Conservation (phyloP, 1,140 invertebrate species). For the Rhopalosiphum padi region DNA sequence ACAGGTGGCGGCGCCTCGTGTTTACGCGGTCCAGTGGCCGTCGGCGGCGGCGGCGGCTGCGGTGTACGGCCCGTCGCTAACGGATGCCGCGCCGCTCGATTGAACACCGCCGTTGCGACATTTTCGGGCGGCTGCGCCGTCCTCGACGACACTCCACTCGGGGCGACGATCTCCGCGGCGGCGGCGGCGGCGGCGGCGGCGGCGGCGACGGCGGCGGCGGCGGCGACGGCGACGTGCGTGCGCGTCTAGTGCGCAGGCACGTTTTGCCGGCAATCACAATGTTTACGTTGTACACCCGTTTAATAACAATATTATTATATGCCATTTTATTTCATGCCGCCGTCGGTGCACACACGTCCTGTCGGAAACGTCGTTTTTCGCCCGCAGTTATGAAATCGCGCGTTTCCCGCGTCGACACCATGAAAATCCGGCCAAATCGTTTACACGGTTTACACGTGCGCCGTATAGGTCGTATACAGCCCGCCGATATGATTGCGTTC, state of each 20-base stretch:
- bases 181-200: too few relatives aligned
- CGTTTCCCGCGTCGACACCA: not conserved
- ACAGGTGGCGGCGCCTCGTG: not conserved
- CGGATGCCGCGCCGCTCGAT: not conserved
- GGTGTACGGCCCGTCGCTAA: not conserved
- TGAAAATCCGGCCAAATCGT: not conserved
- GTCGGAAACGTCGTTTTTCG: not conserved
- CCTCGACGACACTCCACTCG: not conserved
- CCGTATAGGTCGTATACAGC: not conserved
- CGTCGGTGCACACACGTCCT: too few relatives aligned
- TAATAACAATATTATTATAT: not conserved
- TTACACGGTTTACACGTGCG: not conserved
- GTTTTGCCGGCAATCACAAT: too few relatives aligned
- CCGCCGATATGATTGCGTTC: not conserved
- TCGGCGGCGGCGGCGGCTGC: not conserved
- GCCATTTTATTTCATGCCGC: not conserved
- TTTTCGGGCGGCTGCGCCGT: not conserved
- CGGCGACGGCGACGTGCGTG: too few relatives aligned
- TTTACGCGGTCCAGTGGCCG: conserved; percentile 9
- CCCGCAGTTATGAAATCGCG: not conserved
- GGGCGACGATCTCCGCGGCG: not conserved
- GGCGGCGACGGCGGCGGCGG: not conserved
- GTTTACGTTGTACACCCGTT: too few relatives aligned
- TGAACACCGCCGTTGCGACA: conserved; percentile 21
- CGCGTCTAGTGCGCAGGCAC: too few relatives aligned